Evolutionary conservation across 2,888 invertebrate genomes (phyloP), one percentile per base, ranked within the genome.

Genomic region (Ctena decussata): DNA sequence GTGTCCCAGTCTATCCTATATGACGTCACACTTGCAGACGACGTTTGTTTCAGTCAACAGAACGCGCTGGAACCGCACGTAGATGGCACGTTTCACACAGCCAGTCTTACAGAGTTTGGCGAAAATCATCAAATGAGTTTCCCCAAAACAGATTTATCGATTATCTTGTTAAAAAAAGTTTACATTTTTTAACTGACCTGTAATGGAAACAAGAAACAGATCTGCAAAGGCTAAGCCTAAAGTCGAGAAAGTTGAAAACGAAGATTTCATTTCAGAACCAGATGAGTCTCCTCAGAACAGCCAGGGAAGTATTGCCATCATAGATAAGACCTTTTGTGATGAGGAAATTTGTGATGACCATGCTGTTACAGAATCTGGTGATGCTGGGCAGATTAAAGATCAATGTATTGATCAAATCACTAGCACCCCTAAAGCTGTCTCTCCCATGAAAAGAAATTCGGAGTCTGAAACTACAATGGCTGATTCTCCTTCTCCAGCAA

Each of bases 41-140:
- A 69, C 65, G 74, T 60, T 35, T 24, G 12, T 65, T 65, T 60
- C 37, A 35, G 15, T 27, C 12, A 32, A 70, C 49, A 77, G 70
- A 35, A 53, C 77, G 69, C 77, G 21, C 18, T 21, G 27, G n/a
- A 15, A 21, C 30, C 21, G 70, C 70, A 49, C 70, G 46, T 70
- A 60, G 18, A 35, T 27, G 35, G 75, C 75, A 75, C 53, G 75
- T 65, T 65, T 21, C 6, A 24, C 32, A 65, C 65, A 65, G 65
- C 65, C 35, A 35, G 65, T 35, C 65, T 65, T 32, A 30, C 65
- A 65, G 27, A 35, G 27, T 65, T 65, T 65, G 18, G 65, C 35
- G 65, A 57, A 57, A 27, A 57, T 5, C n/a, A n/a, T n/a, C n/a
- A n/a, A n/a, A n/a, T n/a, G n/a, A n/a, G n/a, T n/a, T n/a, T n/a